Percentiles rank a stretch among this genome's conserved stretches.
phyloP scores from a whole-genome alignment of 2,797 vertebrate species.

The Cossypha dichroa region DNA sequence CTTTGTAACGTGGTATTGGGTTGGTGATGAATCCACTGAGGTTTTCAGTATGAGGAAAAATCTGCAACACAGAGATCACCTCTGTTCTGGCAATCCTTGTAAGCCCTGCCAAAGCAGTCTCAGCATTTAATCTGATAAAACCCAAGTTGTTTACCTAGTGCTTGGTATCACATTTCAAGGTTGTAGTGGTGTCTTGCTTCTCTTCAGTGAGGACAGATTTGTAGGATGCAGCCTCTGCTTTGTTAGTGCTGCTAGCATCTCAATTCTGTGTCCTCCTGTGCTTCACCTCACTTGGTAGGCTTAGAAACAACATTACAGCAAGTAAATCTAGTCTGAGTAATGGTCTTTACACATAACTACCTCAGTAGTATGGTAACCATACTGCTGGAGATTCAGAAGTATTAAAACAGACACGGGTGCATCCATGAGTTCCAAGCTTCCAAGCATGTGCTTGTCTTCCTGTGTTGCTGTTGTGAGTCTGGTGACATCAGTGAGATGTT shows the following conservation, averaged over 20 bases:
- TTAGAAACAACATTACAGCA: background rate
- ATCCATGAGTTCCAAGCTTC: background rate
- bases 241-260: background rate
- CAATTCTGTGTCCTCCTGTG: background rate
- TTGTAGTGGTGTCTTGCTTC: background rate
- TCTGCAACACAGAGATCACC: background rate
- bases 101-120: background rate
- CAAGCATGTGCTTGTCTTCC: background rate
- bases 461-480: background rate
- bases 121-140: background rate
- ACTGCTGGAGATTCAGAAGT: background rate
- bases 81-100: background rate
- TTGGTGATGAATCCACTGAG: background rate
- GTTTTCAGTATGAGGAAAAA: background rate
- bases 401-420: background rate
- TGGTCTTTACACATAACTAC: fast-evolving
- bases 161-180: background rate
- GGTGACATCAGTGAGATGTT: background rate
- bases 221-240: background rate
- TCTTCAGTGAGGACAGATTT: background rate
- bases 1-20: background rate
- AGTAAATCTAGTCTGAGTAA: background rate
- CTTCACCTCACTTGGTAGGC: background rate
- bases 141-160: background rate
- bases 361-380: fast-evolving